Conservation (phyloP, 2,797 vertebrate species). For the Pipistrellus kuhlii region DNA sequence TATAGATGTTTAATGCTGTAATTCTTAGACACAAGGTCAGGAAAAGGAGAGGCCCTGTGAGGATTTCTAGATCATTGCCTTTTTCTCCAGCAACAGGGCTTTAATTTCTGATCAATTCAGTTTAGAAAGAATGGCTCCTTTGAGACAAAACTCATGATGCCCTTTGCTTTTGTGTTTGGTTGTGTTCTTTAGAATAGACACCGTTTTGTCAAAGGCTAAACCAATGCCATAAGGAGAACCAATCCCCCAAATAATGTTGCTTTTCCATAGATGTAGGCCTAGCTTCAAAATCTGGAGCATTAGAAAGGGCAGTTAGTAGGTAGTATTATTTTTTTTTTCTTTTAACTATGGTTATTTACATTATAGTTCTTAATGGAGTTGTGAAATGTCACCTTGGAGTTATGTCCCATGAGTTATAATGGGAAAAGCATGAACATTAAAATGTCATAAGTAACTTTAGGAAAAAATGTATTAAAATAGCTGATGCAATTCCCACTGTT, state of each 20-base stretch:
- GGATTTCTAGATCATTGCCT: constrained; percentile 1
- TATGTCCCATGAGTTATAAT: background rate
- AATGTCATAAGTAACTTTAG: background rate
- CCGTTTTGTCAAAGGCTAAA: background rate
- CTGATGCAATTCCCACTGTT: background rate
- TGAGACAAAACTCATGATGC: background rate
- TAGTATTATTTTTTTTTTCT: background rate
- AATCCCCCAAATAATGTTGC: background rate
- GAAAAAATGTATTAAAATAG: constrained; percentile 36
- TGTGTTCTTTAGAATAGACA: constrained; percentile 18
- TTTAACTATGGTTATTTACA: constrained; percentile 19
- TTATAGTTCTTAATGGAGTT: background rate
- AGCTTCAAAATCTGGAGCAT: background rate
- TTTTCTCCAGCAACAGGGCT: constrained; percentile 20
- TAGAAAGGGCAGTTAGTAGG: background rate
- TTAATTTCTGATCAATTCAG: constrained; percentile 54
- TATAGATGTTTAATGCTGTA: constrained; percentile 16
- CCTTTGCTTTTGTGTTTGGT: background rate
- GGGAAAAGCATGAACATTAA: background rate
- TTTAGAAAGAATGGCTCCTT: background rate
- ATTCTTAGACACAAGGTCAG: constrained; percentile 37
- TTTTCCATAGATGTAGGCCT: background rate
- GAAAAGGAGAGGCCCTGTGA: constrained; percentile 20
- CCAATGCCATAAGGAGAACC: background rate
- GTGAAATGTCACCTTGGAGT: constrained; percentile 3